A percentile compares a stretch with the other conserved stretches of the same genome.
These are phyloP conservation scores for Tinamus major DNA, from an alignment of 2,797 vertebrate genomes.

Conservation along the genomic window DNA sequence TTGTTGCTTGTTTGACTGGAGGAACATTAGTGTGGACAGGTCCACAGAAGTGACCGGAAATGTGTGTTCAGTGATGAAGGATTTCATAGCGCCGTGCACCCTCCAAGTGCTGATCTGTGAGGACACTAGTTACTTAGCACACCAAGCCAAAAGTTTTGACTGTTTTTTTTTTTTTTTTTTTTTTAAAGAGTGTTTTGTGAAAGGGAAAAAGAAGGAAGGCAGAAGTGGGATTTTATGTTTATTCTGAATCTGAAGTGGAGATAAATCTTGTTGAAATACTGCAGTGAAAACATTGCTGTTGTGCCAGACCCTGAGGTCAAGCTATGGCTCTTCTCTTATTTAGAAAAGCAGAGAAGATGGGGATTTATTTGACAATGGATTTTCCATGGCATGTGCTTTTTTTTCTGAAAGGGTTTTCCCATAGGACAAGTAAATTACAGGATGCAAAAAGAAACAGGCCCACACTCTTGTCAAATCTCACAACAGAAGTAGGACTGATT, in stretches of 20 bases:
- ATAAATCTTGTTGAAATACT: not conserved
- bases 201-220: not conserved
- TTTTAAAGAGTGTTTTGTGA: not conserved
- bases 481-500: not conserved
- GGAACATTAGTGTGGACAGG: too few species aligned
- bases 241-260: not conserved
- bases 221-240: not conserved
- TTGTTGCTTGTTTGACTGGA: not conserved
- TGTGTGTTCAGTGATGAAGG: not conserved
- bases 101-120: not conserved
- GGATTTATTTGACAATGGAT: not conserved
- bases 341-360: not conserved
- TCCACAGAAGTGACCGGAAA: not conserved
- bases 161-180: not conserved
- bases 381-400: not conserved
- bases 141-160: not conserved
- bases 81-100: not conserved
- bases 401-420: not conserved
- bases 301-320: not conserved
- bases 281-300: not conserved
- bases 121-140: not conserved
- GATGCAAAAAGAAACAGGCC: not conserved
- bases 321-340: not conserved
- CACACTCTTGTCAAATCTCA: not conserved
- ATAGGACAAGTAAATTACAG: not conserved